Evolutionary conservation across 2,888 invertebrate genomes (phyloP), one percentile per base, ranked within the genome.

Genomic region (Glyphotaelius pellucidus): DNA sequence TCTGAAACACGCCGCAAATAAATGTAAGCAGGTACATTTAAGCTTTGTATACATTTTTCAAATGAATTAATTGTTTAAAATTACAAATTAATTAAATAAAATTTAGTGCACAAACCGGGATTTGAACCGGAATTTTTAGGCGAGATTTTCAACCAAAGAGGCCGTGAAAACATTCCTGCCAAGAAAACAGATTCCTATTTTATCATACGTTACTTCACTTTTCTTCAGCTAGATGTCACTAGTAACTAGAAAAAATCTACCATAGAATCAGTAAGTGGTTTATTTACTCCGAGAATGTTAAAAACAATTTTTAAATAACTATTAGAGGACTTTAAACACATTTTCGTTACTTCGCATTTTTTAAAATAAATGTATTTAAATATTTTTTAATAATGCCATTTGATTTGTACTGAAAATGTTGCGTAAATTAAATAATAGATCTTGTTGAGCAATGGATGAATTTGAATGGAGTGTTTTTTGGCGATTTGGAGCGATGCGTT

Each of bases 401-500:
- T 25, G 25, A n/a, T 25, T 67, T n/a, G 67, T 67, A n/a, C 7
- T 67, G 25, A 67, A 5, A 25, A 25, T 25, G 25, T n/a, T 25
- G 25, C 25, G 25, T 67, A 67, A 67, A 67, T 25, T 67, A 25
- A 67, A n/a, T 25, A 67, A 67, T 67, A 67, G 7, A 25, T 7
- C 7, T 67, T 67, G 67, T 35, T 25, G 83, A 83, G 32, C 32
- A 7, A 7, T 7, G 2, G 35, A 83, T 15, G 15, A 7, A 90
- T 90, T 90, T 83, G 52, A 90, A 90, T 83, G 32, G n/a, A 30
- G 35, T 15, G 15, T 19, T 52, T 90, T 83, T 80, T 84, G 52
- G 90, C 85, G 90, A 38, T 85, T 79, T 90, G n/a, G 79, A 85
- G 79, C 85, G 67, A 85, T 90, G 90, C 90, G 84, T 83, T 85